Evolutionary conservation across 1,140 invertebrate genomes (phyloP).

Genomic region (Drosophila pallidifrons): DNA sequence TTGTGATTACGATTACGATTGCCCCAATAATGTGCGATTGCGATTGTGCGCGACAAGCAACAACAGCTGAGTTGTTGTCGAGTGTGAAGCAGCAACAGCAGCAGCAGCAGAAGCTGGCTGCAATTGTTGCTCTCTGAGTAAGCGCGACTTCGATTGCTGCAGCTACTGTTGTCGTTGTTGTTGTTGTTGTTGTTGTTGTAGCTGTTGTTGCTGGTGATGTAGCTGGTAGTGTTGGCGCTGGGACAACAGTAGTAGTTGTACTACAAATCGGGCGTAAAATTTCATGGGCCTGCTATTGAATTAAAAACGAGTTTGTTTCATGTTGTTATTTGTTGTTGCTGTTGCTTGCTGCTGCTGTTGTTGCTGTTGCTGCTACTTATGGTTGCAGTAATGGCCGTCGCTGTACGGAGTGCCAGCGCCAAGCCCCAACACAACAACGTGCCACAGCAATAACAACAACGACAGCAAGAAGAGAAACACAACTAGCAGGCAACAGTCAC

Average conservation of each 20-base stretch:
- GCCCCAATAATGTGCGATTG: conserved; percentile 13
- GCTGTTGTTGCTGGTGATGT: conserved; percentile 15
- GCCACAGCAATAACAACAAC: conserved; percentile 47
- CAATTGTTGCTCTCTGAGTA: conserved; percentile 10
- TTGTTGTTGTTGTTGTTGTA: conserved; percentile 22
- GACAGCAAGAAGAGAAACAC: conserved; percentile 19
- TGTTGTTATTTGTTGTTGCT: conserved; percentile 50
- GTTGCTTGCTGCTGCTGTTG: conserved; percentile 24
- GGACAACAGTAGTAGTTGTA: conserved; percentile 80
- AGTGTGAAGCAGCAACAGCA: too few relatives aligned
- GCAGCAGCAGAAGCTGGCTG: not conserved
- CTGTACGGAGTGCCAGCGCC: conserved; percentile 39
- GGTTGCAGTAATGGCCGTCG: conserved; percentile 61
- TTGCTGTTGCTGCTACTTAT: conserved; percentile 54
- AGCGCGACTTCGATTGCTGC: conserved; percentile 9
- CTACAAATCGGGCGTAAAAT: conserved; percentile 84
- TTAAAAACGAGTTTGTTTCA: conserved; percentile 79
- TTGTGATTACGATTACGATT: not conserved
- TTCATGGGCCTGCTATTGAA: conserved; percentile 84
- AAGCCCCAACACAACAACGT: conserved; percentile 70
- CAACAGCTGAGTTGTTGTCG: conserved; percentile 50
- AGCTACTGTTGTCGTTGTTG: conserved; percentile 19
- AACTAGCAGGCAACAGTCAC: conserved; percentile 47
- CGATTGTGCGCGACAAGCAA: conserved; percentile 6
- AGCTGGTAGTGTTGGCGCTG: conserved; percentile 33